These are phyloP conservation scores for Perognathus longimembris DNA, from an alignment of 2,113 vertebrate species.

Conservation along the genomic window DNA sequence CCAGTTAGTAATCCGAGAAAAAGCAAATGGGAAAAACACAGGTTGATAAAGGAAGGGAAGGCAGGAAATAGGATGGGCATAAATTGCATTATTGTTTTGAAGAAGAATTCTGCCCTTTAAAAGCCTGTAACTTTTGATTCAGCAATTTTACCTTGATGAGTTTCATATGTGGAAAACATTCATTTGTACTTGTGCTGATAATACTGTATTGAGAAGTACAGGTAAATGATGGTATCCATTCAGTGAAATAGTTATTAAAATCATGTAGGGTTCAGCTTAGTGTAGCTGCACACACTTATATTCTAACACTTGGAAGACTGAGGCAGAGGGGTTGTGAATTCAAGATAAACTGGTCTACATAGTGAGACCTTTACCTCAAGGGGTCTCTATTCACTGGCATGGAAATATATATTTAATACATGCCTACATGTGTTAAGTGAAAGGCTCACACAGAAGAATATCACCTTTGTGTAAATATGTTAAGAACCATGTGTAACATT, in stretches of 20 bases:
- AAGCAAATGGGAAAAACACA: background rate
- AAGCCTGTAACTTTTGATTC: accelerated
- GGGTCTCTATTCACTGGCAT: background rate
- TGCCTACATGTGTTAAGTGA: background rate
- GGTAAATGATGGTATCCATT: accelerated
- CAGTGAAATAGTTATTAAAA: background rate
- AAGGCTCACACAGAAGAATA: background rate
- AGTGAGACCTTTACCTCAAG: background rate
- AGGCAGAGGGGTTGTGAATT: background rate
- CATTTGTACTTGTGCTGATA: accelerated
- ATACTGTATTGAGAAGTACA: too few species aligned
- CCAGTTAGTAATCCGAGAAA: background rate
- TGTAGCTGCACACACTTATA: background rate
- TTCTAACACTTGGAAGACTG: background rate
- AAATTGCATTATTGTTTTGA: background rate
- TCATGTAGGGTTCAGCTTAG: background rate
- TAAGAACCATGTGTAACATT: background rate
- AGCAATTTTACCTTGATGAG: background rate
- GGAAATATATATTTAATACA: too few species aligned
- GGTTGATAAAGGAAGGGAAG: background rate
- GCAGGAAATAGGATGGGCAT: background rate
- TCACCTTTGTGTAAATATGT: background rate
- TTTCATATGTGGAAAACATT: background rate
- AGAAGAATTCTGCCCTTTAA: background rate
- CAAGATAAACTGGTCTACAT: background rate